Evolutionary conservation across 1,140 invertebrate genomes (phyloP), one percentile per base, ranked within the genome.

Genomic region (Drosophila oshimai): DNA sequence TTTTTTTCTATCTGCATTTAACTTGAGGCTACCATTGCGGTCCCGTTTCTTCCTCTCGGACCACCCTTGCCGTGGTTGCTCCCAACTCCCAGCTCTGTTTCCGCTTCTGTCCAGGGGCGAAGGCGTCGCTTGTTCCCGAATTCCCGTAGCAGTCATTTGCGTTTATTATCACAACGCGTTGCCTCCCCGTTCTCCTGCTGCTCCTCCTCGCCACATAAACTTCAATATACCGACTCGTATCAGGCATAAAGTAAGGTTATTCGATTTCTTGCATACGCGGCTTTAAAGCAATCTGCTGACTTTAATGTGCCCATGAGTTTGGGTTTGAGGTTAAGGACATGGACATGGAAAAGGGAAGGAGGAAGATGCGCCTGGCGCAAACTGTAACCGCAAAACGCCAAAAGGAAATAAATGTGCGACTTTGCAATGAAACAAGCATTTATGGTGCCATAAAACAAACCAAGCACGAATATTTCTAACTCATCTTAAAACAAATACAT

Each of bases 391-490:
- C 81, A 74, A 87, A 86, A 74, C 45, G 75, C 67, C 76, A 71
- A 86, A 87, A 61, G 51, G 81, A 87, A 86, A 87, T 87, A 86
- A 86, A 86, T 87, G 76, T 86, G 76, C 81, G 81, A 87, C 81
- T 87, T 86, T 87, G 76, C 76, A 86, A 86, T 86, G 76, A 86
- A 87, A 86, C 72, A 84, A 86, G 67, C 81, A 75, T 86, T 86
- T 86, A 86, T 81, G 80, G 83, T 80, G 67, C 76, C 76, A 86
- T 86, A 87, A 86, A 86, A 86, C 80, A 86, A 87, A 81, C 76
- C 65, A 72, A 72, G 81, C 81, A 87, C 81, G 62, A 72, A 87
- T 81, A 87, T 76, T 87, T 86, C 80, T 68, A 83, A 86, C 79
- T 86, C 75, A 83, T 83, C 75, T 86, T 74, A 75, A 81, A 72